Evolutionary conservation across 92 coral and sea anemone genomes (phyloP).

Genomic region (Porites lobata): DNA sequence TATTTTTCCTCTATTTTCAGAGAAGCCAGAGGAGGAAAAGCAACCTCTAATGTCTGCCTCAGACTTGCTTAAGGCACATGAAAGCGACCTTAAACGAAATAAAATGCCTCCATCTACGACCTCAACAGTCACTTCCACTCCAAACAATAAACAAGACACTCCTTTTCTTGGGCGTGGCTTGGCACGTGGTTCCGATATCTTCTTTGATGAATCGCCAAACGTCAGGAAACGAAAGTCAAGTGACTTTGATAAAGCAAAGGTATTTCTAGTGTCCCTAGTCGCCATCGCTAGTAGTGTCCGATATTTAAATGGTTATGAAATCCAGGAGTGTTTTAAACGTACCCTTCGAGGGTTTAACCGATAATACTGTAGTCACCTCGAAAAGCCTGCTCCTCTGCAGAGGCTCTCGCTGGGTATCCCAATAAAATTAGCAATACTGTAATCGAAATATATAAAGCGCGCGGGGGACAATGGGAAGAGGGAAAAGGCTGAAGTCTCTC

Average conservation of each 20-base stretch:
- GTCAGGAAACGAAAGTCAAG: slow-evolving; percentile 30
- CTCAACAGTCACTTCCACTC: slow-evolving; percentile 24
- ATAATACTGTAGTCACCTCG: no score
- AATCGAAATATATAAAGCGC: no score
- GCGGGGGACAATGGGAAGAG: no score
- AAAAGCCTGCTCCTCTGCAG: no score
- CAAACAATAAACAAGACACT: slow-evolving; percentile 5
- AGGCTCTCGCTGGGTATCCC: no score
- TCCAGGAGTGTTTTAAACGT: no score
- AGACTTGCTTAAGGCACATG: slow-evolving; percentile 85
- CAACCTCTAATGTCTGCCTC: slow-evolving; percentile 77
- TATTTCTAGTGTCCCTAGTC: neutral
- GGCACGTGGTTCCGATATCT: slow-evolving; percentile 69
- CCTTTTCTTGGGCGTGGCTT: slow-evolving; percentile 95
- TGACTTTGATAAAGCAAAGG: slow-evolving; percentile 53
- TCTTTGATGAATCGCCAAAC: slow-evolving; percentile 78
- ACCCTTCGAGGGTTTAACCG: no score
- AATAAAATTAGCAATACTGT: no score
- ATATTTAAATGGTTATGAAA: no score
- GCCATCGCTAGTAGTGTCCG: neutral
- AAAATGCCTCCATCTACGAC: slow-evolving; percentile 9
- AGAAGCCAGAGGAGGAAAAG: slow-evolving; percentile 71
- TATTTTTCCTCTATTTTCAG: slow-evolving; percentile 19
- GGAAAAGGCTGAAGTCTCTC: no score
- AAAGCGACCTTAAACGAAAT: slow-evolving; percentile 40